Percentiles rank a stretch among this genome's conserved stretches.
Conservation (phyloP, 2,888 invertebrate species). For the Emmelina monodactyla region DNA sequence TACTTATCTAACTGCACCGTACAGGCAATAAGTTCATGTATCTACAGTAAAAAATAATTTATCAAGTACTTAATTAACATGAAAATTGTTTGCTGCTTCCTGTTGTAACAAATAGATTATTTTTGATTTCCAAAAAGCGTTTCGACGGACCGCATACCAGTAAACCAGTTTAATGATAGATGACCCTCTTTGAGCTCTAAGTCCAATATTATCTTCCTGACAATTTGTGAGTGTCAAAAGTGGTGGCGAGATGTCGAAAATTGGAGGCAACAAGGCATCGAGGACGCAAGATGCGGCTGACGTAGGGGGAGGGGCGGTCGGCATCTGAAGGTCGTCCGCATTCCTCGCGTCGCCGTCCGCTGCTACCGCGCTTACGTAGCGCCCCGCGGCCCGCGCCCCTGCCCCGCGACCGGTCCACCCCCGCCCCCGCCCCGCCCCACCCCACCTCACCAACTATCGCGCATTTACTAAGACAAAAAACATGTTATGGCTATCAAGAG, state of each 20-base stretch:
- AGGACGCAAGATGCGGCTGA: conserved; percentile 64
- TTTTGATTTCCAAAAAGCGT: too few species aligned
- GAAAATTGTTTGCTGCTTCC: too few species aligned
- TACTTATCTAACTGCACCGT: too few species aligned
- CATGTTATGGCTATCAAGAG: conserved; percentile 59
- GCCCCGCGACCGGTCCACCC: conserved; percentile 20
- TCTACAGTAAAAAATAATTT: too few species aligned
- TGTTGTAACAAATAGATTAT: too few species aligned
- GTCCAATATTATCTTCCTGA: conserved; percentile 27
- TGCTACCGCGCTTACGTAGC: conserved; percentile 67
- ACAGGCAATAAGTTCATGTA: too few species aligned
- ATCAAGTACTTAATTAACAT: too few species aligned
- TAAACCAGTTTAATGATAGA: too few species aligned
- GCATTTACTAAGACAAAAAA: conserved; percentile 62
- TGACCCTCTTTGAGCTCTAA: conserved; percentile 21
- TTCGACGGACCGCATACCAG: too few species aligned
- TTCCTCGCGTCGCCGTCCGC: conserved; percentile 65
- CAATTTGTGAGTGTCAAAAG: conserved; percentile 54
- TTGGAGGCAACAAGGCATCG: conserved; percentile 61
- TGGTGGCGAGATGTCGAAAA: conserved; percentile 57
- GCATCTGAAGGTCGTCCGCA: conserved; percentile 67
- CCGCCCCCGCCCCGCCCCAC: conserved; percentile 25
- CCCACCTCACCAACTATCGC: conserved; percentile 58
- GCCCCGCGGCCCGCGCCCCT: conserved; percentile 23
- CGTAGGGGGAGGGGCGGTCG: conserved; percentile 59